These are phyloP conservation scores for Girardinus metallicus DNA, from an alignment of 2,797 vertebrate genomes.

Conservation along the genomic window DNA sequence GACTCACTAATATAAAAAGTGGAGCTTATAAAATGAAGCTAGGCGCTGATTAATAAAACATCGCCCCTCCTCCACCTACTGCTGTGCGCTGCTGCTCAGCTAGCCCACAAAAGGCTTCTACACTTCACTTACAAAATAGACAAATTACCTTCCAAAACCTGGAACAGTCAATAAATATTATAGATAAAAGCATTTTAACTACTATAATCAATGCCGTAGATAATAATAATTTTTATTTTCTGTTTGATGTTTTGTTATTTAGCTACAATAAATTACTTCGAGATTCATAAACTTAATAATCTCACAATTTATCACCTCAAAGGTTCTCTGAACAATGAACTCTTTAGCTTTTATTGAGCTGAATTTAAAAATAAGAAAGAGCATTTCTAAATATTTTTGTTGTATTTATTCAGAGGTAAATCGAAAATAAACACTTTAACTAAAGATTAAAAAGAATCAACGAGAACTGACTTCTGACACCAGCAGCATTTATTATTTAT, in stretches of 20 bases:
- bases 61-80: not conserved
- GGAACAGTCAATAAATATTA: not conserved
- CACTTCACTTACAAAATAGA: not conserved
- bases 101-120: not conserved
- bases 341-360: not conserved
- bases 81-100: not conserved
- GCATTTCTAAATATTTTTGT: not conserved
- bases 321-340: not conserved
- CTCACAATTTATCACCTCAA: not conserved
- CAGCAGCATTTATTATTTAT: not conserved
- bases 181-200: not conserved
- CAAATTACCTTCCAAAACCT: not conserved
- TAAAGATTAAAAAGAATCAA: not conserved
- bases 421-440: not conserved
- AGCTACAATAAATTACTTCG: not conserved
- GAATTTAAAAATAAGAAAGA: not conserved
- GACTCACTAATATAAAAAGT: constrained; percentile 25
- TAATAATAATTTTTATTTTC: not conserved
- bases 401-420: not conserved
- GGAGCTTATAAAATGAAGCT: constrained; percentile 19
- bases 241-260: not conserved
- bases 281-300: not conserved
- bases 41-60: not conserved
- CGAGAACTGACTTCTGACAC: not conserved
- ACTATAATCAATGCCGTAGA: not conserved